Evolutionary conservation across 2,888 invertebrate genomes (phyloP).

Genomic region (Leptinotarsa juncta): DNA sequence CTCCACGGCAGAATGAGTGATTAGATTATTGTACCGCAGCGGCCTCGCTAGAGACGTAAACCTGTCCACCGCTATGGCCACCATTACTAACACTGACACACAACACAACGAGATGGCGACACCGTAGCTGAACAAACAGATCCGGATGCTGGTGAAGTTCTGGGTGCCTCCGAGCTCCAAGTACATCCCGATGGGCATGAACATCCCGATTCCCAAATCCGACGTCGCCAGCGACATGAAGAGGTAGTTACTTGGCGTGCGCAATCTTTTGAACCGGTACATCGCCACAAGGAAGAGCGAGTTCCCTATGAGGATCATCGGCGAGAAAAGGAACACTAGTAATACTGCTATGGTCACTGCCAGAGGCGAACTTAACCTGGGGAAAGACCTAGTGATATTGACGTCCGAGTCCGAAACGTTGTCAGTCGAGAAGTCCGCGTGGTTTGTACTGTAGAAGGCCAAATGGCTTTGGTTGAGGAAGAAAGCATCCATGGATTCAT

Average conservation of each 20-base stretch:
- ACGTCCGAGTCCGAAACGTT: conserved; percentile 59
- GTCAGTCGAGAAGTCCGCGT: conserved; percentile 54
- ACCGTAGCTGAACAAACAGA: conserved; percentile 72
- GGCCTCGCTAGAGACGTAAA: conserved; percentile 73
- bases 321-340: conserved; percentile 68
- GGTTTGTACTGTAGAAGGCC: conserved; percentile 50
- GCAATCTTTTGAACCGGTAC: conserved; percentile 71
- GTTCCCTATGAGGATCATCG: conserved; percentile 72
- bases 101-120: conserved; percentile 71
- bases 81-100: conserved; percentile 72
- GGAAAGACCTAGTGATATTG: conserved; percentile 58
- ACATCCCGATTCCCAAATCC: conserved; percentile 71
- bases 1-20: conserved; percentile 72
- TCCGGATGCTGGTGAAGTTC: conserved; percentile 63
- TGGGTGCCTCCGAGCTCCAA: conserved; percentile 68
- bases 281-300: conserved; percentile 71
- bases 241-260: conserved; percentile 73
- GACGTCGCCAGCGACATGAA: conserved; percentile 72
- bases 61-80: conserved; percentile 73
- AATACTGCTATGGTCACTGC: conserved; percentile 67
- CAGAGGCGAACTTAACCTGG: conserved; percentile 63
- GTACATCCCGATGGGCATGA: conserved; percentile 72
- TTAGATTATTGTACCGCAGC: conserved; percentile 73
- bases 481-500: conserved; percentile 56
- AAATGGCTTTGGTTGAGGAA: conserved; percentile 58